Conservation (phyloP, 64 coral and sea anemone genomes). For the Stylophora pistillata region DNA sequence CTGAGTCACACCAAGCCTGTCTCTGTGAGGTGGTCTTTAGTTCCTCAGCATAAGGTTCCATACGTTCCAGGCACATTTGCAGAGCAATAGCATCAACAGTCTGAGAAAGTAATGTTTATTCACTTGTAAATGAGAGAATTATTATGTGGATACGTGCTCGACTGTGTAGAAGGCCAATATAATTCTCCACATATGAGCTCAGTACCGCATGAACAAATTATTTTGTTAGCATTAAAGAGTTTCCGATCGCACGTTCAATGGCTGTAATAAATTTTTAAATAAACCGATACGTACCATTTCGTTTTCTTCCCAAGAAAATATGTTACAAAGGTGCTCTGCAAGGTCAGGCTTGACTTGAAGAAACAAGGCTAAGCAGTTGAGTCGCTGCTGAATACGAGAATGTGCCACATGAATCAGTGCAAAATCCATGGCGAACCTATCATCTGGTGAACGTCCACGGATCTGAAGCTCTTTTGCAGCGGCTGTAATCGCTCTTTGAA, state of each 20-base stretch:
- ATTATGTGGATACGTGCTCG: no score
- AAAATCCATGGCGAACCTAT: conserved; percentile 31
- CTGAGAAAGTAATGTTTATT: conserved; percentile 11
- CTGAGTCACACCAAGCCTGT: conserved; percentile 52
- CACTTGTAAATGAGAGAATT: no score
- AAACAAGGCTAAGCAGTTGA: conserved; percentile 59
- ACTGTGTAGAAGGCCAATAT: no score
- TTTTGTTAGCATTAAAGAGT: no score
- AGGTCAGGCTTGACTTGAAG: conserved; percentile 27
- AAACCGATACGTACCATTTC: background rate
- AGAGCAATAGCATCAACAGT: conserved; percentile 57
- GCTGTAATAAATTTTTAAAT: background rate
- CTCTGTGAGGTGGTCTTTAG: conserved; percentile 22
- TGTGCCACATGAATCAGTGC: conserved; percentile 62
- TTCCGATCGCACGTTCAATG: no score
- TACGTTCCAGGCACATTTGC: conserved; percentile 33
- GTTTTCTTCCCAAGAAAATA: conserved; percentile 21
- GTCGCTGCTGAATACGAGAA: conserved; percentile 51
- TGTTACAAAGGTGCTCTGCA: background rate
- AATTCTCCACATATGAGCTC: no score
- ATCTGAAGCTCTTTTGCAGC: conserved; percentile 18
- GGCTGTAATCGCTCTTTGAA: conserved; percentile 22
- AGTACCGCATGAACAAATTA: no score
- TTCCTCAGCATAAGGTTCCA: conserved; percentile 26
- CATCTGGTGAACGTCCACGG: background rate